Evolutionary conservation across 2,888 invertebrate genomes (phyloP).

Genomic region (Xylocampa areola): DNA sequence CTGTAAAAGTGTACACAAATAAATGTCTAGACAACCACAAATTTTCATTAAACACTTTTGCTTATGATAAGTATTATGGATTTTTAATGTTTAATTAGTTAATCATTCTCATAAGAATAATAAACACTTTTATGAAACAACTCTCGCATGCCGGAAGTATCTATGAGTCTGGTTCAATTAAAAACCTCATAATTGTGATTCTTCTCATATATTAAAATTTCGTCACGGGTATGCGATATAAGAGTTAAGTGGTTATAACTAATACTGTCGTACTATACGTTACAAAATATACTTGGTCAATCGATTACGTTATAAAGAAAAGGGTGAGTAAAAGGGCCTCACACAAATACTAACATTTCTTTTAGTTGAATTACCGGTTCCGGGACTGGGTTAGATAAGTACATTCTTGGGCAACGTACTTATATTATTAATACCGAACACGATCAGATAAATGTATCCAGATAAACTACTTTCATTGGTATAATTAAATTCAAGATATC

Average conservation of each 20-base stretch:
- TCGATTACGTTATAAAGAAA: conserved; percentile 26
- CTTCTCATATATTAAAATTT: background rate
- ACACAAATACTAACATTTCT: conserved; percentile 19
- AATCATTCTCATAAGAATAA: background rate
- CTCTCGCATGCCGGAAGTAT: conserved; percentile 4
- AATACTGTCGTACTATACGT: conserved; percentile 27
- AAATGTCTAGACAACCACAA: conserved; percentile 7
- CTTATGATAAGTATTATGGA: conserved; percentile 5
- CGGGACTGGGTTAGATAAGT: conserved; percentile 27
- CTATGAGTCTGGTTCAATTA: background rate
- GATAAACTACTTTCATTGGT: conserved; percentile 57
- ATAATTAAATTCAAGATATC: conserved; percentile 48
- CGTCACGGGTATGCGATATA: conserved; percentile 3
- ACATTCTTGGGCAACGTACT: conserved; percentile 29
- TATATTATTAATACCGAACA: conserved; percentile 43
- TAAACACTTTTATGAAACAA: conserved; percentile 7
- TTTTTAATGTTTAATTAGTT: conserved; percentile 3
- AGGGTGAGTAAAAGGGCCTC: conserved; percentile 19
- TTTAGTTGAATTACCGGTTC: conserved; percentile 40
- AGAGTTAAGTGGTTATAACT: conserved; percentile 22
- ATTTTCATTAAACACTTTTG: conserved; percentile 10
- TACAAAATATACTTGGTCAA: conserved; percentile 50
- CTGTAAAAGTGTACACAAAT: conserved; percentile 14
- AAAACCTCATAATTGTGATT: background rate
- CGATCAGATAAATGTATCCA: conserved; percentile 42